phyloP scores from a whole-genome alignment of 2,888 invertebrate genomes.

The Hymenopus coronatus region DNA sequence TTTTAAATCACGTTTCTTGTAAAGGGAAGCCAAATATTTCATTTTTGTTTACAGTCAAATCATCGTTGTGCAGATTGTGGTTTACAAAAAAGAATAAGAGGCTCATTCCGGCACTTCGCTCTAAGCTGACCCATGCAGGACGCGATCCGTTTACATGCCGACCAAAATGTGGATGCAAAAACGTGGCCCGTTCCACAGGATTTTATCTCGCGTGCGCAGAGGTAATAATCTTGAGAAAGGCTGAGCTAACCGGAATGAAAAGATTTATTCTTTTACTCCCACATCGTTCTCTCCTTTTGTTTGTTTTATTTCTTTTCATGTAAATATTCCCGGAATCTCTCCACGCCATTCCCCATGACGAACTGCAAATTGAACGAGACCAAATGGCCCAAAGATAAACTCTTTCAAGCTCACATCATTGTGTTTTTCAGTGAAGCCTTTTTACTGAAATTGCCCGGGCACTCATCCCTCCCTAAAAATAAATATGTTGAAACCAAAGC shows the following conservation, averaged over 20 bases:
- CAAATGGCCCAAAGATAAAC: not conserved
- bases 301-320: conserved; percentile 10
- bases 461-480: no score
- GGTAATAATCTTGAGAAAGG: conserved; percentile 14
- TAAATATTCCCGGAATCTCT: conserved; percentile 14
- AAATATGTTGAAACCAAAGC: no score
- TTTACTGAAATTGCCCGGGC: no score
- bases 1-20: not conserved
- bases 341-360: not conserved
- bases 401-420: not conserved
- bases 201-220: conserved; percentile 10
- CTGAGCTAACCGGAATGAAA: not conserved
- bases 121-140: not conserved
- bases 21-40: not conserved
- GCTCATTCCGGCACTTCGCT: not conserved
- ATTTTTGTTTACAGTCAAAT: not conserved
- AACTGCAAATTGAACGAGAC: not conserved
- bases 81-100: not conserved
- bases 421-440: not conserved
- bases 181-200: not conserved
- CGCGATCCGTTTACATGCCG: not conserved
- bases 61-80: not conserved
- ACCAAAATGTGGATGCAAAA: not conserved
- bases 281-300: conserved; percentile 9
- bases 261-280: conserved; percentile 19